phyloP scores from a whole-genome alignment of 2,888 invertebrate genomes.

The Zeuzera pyrina region DNA sequence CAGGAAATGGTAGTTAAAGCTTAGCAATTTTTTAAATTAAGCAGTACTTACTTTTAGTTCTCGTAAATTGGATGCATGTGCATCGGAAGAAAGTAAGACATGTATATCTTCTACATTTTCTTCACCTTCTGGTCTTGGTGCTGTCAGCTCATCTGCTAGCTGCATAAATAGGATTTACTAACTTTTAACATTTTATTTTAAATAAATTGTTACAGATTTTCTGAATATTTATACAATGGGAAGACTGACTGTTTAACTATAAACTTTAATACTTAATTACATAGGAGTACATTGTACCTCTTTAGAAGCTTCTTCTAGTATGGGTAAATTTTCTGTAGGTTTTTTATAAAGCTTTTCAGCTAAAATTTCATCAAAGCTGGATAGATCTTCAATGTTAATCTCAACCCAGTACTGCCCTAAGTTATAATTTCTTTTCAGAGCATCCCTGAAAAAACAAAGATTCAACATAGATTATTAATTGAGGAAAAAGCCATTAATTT shows the following conservation, averaged over 20 bases:
- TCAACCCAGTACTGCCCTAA: constrained; percentile 91
- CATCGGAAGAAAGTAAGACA: constrained; percentile 88
- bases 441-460: constrained; percentile 79
- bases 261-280: too few species aligned
- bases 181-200: too few species aligned
- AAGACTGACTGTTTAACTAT: too few species aligned
- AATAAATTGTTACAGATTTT: too few species aligned
- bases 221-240: neutral
- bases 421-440: constrained; percentile 93
- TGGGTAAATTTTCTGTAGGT: constrained; percentile 92
- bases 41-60: constrained; percentile 81
- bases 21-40: neutral
- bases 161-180: too few species aligned
- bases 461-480: neutral
- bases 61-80: constrained; percentile 85
- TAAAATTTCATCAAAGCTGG: constrained; percentile 93
- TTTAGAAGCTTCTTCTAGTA: constrained; percentile 97
- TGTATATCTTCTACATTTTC: constrained; percentile 94
- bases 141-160: constrained; percentile 95
- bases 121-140: constrained; percentile 92
- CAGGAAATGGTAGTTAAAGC: too few species aligned
- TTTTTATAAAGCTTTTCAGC: constrained; percentile 93
- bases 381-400: constrained; percentile 93
- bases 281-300: too few species aligned
- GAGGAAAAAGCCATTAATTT: neutral